Evolutionary conservation across 2,888 invertebrate species (phyloP).

Genomic region (Acrocera orbiculus): DNA sequence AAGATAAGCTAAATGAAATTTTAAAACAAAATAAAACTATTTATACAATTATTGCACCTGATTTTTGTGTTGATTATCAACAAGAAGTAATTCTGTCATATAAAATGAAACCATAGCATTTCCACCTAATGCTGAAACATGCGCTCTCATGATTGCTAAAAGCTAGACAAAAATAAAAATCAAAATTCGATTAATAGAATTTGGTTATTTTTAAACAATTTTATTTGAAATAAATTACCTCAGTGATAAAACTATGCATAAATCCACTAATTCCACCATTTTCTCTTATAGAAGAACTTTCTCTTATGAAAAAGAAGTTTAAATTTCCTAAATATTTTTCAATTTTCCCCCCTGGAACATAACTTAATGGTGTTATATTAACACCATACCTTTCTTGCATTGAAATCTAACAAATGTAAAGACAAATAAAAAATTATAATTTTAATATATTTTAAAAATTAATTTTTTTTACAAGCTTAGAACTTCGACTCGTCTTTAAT

Average conservation of each 20-base stretch:
- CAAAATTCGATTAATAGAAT: not conserved
- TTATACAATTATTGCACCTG: conserved; percentile 45
- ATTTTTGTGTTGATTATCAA: conserved; percentile 89
- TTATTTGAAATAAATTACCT: conserved; percentile 33
- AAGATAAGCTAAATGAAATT: no score
- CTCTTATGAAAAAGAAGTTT: conserved; percentile 88
- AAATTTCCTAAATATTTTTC: conserved; percentile 75
- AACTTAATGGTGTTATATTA: conserved; percentile 65
- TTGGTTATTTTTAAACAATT: not conserved
- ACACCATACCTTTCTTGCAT: conserved; percentile 38
- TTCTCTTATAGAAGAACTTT: conserved; percentile 82
- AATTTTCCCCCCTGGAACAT: conserved; percentile 58
- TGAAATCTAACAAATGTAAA: conserved; percentile 18
- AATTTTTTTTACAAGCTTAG: no score
- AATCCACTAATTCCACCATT: conserved; percentile 86
- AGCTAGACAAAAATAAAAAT: conserved; percentile 30
- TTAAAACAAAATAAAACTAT: not conserved
- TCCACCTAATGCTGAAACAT: conserved; percentile 83
- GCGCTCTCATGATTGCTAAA: conserved; percentile 79
- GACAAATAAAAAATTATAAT: conserved; percentile 1
- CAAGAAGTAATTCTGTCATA: conserved; percentile 76
- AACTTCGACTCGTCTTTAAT: conserved; percentile 10
- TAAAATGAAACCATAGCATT: conserved; percentile 91
- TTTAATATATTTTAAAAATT: conserved; percentile 5
- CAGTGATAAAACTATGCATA: conserved; percentile 82